Evolutionary conservation across 92 coral and sea anemone species (phyloP).

Genomic region (Phenganax stokvisi): DNA sequence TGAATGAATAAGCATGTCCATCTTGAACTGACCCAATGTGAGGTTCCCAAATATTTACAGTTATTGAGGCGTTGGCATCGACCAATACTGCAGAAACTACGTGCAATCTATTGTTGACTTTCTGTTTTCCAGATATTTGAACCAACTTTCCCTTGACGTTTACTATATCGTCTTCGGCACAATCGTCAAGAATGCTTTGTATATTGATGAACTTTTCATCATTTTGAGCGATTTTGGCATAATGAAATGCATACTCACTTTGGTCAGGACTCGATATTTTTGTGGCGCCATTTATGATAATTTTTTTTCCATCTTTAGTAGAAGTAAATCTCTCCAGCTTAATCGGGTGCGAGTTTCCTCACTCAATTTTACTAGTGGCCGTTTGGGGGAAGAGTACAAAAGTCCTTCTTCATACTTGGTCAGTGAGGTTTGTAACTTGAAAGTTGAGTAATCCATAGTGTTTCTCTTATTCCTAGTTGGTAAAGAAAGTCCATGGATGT

Average conservation of each 20-base stretch:
- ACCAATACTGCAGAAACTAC: constrained; percentile 52
- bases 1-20: constrained; percentile 47
- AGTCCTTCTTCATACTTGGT: constrained; percentile 18
- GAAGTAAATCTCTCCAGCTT: constrained; percentile 9
- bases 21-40: constrained; percentile 46
- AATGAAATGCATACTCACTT: constrained; percentile 23
- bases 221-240: not conserved
- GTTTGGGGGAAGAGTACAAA: constrained; percentile 15
- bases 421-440: constrained; percentile 17
- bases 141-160: constrained; percentile 16
- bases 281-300: constrained; percentile 29
- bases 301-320: constrained; percentile 27
- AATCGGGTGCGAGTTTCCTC: constrained; percentile 19
- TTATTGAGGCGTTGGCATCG: constrained; percentile 44
- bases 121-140: constrained; percentile 22
- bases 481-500: not conserved
- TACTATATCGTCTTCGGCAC: constrained; percentile 21
- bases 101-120: constrained; percentile 35
- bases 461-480: not conserved
- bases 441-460: constrained; percentile 8
- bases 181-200: constrained; percentile 22
- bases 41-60: constrained; percentile 49
- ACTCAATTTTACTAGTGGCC: not conserved
- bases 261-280: constrained; percentile 20
- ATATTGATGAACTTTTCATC: constrained; percentile 18